phyloP scores from a whole-genome alignment of 2,888 invertebrate genomes.

The Chaetoderma sp. region DNA sequence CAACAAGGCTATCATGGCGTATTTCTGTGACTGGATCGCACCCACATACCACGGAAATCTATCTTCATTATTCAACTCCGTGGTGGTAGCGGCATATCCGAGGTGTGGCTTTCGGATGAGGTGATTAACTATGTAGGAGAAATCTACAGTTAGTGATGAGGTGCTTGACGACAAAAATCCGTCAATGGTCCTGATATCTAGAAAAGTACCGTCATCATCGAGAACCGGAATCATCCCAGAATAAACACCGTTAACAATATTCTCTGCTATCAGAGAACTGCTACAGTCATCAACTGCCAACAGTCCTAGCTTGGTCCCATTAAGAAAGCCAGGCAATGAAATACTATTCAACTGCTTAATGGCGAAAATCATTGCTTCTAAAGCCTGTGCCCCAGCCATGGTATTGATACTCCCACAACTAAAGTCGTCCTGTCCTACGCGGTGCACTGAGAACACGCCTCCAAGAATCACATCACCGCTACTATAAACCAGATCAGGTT shows the following conservation, averaged over 20 bases:
- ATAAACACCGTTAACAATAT: background rate
- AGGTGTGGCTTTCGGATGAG: slow-evolving; percentile 72
- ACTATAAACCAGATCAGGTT: slow-evolving; percentile 50
- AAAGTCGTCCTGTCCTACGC: slow-evolving; percentile 33
- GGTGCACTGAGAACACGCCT: slow-evolving; percentile 57
- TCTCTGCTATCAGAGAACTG: slow-evolving; percentile 14
- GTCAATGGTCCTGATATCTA: slow-evolving; percentile 53
- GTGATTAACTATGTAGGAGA: slow-evolving; percentile 71
- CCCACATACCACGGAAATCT: slow-evolving; percentile 49
- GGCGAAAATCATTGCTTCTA: slow-evolving; percentile 32
- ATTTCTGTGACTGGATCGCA: slow-evolving; percentile 41
- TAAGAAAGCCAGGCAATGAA: slow-evolving; percentile 11
- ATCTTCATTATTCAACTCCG: slow-evolving; percentile 35
- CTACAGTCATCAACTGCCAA: slow-evolving; percentile 58
- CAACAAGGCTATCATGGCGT: slow-evolving; percentile 57
- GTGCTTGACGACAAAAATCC: slow-evolving; percentile 51
- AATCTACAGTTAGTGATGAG: slow-evolving; percentile 40
- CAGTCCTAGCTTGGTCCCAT: slow-evolving; percentile 50
- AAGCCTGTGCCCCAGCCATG: slow-evolving; percentile 34
- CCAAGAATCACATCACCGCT: slow-evolving; percentile 57
- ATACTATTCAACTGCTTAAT: slow-evolving; percentile 14
- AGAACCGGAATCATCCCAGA: slow-evolving; percentile 28
- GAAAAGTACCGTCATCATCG: slow-evolving; percentile 28
- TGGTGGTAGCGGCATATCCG: slow-evolving; percentile 46
- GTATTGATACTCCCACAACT: slow-evolving; percentile 48